Conservation (phyloP, 2,888 invertebrate species). For the Stenodera caucasica region DNA sequence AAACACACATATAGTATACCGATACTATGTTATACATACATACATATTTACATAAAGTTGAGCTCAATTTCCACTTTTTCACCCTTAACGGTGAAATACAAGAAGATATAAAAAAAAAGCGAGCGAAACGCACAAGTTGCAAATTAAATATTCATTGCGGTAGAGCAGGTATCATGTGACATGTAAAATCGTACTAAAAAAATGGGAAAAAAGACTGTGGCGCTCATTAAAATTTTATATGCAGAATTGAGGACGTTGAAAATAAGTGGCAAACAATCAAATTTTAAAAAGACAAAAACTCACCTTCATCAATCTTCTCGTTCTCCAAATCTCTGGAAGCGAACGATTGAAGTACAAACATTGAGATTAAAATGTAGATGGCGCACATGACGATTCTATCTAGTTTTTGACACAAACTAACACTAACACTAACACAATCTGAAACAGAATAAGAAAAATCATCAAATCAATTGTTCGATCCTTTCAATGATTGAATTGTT, state of each 20-base stretch:
- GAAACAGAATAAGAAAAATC: slow-evolving; percentile 28
- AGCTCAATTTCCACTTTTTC: neutral
- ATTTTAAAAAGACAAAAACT: slow-evolving; percentile 17
- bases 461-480: slow-evolving; percentile 29
- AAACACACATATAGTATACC: slow-evolving; percentile 18
- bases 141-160: neutral
- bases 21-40: slow-evolving; percentile 14
- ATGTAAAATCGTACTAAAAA: neutral
- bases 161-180: neutral
- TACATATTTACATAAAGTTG: neutral
- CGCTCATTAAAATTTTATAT: neutral
- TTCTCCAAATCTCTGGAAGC: slow-evolving; percentile 41
- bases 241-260: neutral
- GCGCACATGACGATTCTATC: slow-evolving; percentile 29
- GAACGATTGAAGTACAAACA: slow-evolving; percentile 25
- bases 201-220: neutral
- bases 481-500: neutral
- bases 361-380: slow-evolving; percentile 26
- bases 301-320: slow-evolving; percentile 46
- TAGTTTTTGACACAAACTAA: slow-evolving; percentile 15
- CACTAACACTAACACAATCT: slow-evolving; percentile 30
- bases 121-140: neutral
- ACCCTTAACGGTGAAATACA: neutral
- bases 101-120: neutral
- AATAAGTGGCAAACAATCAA: neutral